Evolutionary conservation across 1,140 invertebrate species (phyloP), one percentile per base, ranked within the genome.

Genomic region (Probaryconus sp.): DNA sequence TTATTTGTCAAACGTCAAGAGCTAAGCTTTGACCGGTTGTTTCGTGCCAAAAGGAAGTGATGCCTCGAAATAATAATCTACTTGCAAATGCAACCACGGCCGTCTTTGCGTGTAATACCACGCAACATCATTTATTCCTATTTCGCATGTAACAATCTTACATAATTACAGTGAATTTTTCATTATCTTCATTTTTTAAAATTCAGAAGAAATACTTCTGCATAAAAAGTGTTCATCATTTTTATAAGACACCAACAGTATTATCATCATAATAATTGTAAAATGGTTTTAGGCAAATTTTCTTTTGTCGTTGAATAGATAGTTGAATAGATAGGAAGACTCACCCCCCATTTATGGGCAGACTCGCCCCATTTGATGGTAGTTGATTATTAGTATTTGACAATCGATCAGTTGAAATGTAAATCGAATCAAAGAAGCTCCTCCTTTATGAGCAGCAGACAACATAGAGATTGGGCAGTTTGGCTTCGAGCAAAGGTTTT

Each of bases 1-100:
- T 88, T 88, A 88, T 88, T 87, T 87, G 85, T 88, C 86, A 88
- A 87, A 88, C 85, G 86, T 87, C 86, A 87, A 64, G 55, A 69
- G 55, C 38, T 63, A 71, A 76, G 58, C 67, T 71, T 58, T 71
- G 72, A 70, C 63, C 61, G 68, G 38, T 53, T 63, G 60, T 74
- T 74, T 60, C 74, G 40, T 70, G 37, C 55, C 43, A 67, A 64
- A 74, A 77, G 47, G 51, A 47, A 67, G 55, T 55, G 38, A 20
- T 14, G 55, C 56, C 48, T 31, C 50, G 33, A 40, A 71, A 68
- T 71, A 56, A 77, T 67, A 61, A 68, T 73, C 38, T 68, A 63
- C 68, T 53, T 75, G 43, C 51, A 60, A 58, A 65, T 65, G 51
- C 33, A 61, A 60, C 28, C 13, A 11, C 40, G 13, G 35, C 35